Evolutionary conservation across 2,888 invertebrate species (phyloP), one percentile per base, ranked within the genome.

Genomic region (Stenurella melanura): DNA sequence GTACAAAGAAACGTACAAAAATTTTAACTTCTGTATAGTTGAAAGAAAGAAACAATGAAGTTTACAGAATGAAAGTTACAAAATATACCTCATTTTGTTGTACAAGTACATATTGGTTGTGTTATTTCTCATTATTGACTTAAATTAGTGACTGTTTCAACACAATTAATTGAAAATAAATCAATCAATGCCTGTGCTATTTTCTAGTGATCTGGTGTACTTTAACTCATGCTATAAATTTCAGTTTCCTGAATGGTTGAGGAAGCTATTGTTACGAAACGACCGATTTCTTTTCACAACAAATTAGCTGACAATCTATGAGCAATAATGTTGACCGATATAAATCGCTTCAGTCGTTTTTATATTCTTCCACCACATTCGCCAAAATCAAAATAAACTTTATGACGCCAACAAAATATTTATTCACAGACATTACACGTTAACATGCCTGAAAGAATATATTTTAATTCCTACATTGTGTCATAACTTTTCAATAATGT

Each of bases 261-360:
- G 67, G 56, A 58, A 57, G 30, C 57, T 69, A 19, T 50, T 42
- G 26, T 56, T 54, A 30, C n/a, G 10, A 58, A 69, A 38, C 57
- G 57, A 30, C 15, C 30, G 58, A 69, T 64, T 64, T 42, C 64
- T 42, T 64, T 42, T 64, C 42, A 30, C 38, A 64, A 64, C 38
- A 64, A 64, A 64, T 64, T 64, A 38, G 38, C 64, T 64, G 64
- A 64, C 64, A 64, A 64, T 64, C 64, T 68, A n/a, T 26, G 68
- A 68, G 50, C 68, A 68, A 68, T 68, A 68, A 18, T n/a, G 57
- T 19, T 34, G 69, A 57, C 34, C 57, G 58, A 34, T 34, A 69
- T 64, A 69, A 69, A 69, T 69, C 57, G 69, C 58, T 18, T 6
- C 38, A 19, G 19, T 58, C 34, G 69, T 26, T 30, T 69, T 69